These are phyloP conservation scores for Lophochroa leadbeateri DNA, from an alignment of 2,113 vertebrate species.

Conservation along the genomic window DNA sequence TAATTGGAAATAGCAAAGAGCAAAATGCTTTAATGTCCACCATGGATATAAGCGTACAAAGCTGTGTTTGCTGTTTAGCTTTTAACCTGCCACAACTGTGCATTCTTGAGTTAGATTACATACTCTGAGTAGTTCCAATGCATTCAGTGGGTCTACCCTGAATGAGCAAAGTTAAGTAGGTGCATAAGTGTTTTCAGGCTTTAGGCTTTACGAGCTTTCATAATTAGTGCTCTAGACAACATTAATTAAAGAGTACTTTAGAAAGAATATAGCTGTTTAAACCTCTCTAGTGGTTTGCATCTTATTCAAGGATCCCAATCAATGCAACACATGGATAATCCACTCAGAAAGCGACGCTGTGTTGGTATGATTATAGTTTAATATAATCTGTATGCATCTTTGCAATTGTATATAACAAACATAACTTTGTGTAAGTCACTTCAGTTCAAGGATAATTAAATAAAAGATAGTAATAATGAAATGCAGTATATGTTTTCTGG, in stretches of 20 bases:
- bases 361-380: background rate
- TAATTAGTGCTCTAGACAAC: constrained; percentile 62
- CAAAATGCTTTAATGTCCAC: background rate
- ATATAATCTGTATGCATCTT: constrained; percentile 7
- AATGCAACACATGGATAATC: constrained; percentile 31
- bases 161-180: constrained; percentile 46
- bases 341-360: background rate
- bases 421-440: background rate
- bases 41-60: background rate
- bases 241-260: constrained; percentile 65
- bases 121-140: background rate
- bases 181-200: constrained; percentile 57
- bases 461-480: background rate
- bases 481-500: background rate
- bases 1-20: background rate
- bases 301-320: constrained; percentile 36
- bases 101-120: background rate
- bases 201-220: constrained; percentile 56
- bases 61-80: background rate
- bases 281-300: constrained; percentile 34
- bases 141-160: background rate
- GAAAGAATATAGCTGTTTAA: constrained; percentile 50
- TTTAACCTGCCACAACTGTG: background rate
- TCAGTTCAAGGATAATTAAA: background rate
- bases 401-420: background rate